phyloP scores from a whole-genome alignment of 1,140 invertebrate genomes.

The Drosophila hydei region DNA sequence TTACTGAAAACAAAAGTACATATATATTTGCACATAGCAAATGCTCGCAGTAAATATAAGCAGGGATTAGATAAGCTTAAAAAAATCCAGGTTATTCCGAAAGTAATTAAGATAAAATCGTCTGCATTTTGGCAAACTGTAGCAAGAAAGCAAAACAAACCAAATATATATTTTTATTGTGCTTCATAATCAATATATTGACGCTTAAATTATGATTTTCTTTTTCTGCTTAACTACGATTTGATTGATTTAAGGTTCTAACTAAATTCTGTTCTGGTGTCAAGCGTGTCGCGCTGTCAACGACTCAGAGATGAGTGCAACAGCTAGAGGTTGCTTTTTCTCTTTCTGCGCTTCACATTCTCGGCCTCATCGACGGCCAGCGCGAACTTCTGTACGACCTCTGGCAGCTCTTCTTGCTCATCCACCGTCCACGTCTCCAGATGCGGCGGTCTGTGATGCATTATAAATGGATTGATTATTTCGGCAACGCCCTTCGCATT shows the following conservation, averaged over 20 bases:
- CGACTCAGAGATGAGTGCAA: conserved; percentile 62
- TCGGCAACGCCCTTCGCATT: conserved; percentile 86
- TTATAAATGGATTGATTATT: conserved; percentile 86
- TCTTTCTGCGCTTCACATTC: conserved; percentile 74
- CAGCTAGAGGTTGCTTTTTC: conserved; percentile 82
- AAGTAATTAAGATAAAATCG: conserved; percentile 21
- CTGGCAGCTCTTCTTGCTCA: conserved; percentile 29
- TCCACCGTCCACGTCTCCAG: conserved; percentile 69
- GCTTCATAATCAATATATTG: neutral
- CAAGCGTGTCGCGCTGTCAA: conserved; percentile 12
- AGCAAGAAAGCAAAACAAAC: neutral
- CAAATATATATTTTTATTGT: neutral
- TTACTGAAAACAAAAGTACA: neutral
- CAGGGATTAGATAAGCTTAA: neutral
- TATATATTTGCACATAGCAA: conserved; percentile 5
- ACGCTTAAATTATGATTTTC: neutral
- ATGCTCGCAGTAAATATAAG: conserved; percentile 3
- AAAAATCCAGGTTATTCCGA: too few relatives aligned
- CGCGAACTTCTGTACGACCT: conserved; percentile 59
- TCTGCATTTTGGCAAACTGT: conserved; percentile 3
- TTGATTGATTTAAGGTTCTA: conserved; percentile 4
- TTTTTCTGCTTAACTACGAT: neutral
- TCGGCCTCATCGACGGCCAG: conserved; percentile 66
- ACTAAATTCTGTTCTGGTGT: neutral
- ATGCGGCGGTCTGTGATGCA: conserved; percentile 68